Conservation (phyloP, 53 echinoderm and acorn worm species). For the Holothuria scabra region DNA sequence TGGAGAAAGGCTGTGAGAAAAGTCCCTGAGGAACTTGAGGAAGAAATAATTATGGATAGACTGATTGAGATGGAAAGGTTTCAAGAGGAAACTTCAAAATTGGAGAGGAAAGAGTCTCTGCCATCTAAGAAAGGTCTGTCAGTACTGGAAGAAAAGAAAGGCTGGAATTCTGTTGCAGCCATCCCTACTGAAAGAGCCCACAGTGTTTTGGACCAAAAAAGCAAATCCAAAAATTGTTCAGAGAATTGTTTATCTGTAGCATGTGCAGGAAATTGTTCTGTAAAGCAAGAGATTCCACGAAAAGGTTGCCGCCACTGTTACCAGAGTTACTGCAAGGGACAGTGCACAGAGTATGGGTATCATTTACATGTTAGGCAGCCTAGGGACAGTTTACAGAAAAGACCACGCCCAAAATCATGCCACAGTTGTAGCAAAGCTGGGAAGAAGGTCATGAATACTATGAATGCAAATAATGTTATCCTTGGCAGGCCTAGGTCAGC, state of each 20-base stretch:
- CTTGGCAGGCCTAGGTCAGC: slow-evolving; percentile 89
- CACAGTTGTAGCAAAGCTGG: slow-evolving; percentile 64
- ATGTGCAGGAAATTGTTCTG: slow-evolving; percentile 81
- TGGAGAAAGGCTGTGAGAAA: slow-evolving; percentile 78
- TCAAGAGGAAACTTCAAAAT: slow-evolving; percentile 75
- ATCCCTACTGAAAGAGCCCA: slow-evolving; percentile 84
- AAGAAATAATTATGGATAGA: slow-evolving; percentile 80
- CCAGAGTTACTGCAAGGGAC: slow-evolving; percentile 76
- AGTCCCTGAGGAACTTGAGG: slow-evolving; percentile 65
- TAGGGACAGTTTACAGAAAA: slow-evolving; percentile 51
- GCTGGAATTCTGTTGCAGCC: slow-evolving; percentile 82
- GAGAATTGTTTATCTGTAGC: slow-evolving; percentile 69
- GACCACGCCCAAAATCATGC: slow-evolving; percentile 78
- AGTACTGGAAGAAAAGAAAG: slow-evolving; percentile 75
- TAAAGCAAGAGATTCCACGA: slow-evolving; percentile 45
- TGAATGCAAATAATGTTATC: slow-evolving; percentile 78
- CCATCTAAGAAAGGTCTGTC: slow-evolving; percentile 64
- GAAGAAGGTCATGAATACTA: slow-evolving; percentile 53
- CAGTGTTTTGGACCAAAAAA: slow-evolving; percentile 66
- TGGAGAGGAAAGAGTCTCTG: slow-evolving; percentile 64
- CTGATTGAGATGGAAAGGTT: slow-evolving; percentile 92
- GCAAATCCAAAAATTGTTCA: slow-evolving; percentile 76
- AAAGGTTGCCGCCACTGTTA: slow-evolving; percentile 71
- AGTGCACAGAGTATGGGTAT: slow-evolving; percentile 89
- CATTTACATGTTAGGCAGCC: slow-evolving; percentile 75